phyloP scores from a whole-genome alignment of 1,140 invertebrate genomes.

The Diorhabda sublineata region DNA sequence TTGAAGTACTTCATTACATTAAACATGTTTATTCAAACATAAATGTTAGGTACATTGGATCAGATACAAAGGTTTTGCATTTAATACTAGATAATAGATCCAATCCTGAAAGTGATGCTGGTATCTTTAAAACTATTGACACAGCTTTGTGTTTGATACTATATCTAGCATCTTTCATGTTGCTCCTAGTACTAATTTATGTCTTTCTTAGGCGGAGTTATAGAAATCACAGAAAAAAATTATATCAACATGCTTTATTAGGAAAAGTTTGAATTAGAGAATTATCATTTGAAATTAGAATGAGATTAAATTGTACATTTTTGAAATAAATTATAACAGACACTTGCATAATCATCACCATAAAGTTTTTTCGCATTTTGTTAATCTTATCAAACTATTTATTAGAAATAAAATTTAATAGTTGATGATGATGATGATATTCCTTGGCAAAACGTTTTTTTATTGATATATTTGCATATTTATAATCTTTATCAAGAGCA shows the following conservation, averaged over 20 bases:
- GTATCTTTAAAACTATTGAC: conserved; percentile 54
- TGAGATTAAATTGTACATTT: no score
- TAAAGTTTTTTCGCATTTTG: no score
- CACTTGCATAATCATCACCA: no score
- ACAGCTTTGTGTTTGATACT: conserved; percentile 71
- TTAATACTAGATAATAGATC: conserved; percentile 21
- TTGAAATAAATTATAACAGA: no score
- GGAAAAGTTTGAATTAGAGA: conserved; percentile 55
- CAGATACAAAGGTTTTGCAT: conserved; percentile 42
- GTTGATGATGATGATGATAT: no score
- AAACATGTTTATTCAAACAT: conserved; percentile 64
- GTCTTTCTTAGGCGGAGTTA: conserved; percentile 64
- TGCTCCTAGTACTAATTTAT: conserved; percentile 71
- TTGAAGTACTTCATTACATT: conserved; percentile 70
- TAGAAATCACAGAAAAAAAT: conserved; percentile 61
- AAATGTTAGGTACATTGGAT: conserved; percentile 43
- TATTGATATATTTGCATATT: no score
- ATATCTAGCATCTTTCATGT: conserved; percentile 63
- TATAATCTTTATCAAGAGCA: no score
- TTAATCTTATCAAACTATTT: no score
- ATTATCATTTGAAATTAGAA: no score
- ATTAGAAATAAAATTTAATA: no score
- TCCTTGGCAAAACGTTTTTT: no score
- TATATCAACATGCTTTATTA: conserved; percentile 59
- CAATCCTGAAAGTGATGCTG: conserved; percentile 17